These are phyloP conservation scores for Leucophora obtusa DNA, from an alignment of 2,888 invertebrate genomes.

Conservation along the genomic window DNA sequence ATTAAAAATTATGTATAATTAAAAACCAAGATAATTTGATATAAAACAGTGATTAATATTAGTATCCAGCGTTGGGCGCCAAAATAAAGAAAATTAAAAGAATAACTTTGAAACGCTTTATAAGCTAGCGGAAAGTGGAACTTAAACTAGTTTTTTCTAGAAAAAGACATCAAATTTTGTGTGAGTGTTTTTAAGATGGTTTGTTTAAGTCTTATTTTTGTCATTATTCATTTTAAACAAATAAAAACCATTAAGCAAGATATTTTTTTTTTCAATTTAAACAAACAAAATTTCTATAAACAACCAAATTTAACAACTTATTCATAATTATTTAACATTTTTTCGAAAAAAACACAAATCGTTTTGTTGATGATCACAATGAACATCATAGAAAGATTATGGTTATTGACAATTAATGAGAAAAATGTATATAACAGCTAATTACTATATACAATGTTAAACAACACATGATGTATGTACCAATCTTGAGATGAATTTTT, in stretches of 20 bases:
- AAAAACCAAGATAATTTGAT: too few relatives aligned
- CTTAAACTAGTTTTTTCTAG: too few relatives aligned
- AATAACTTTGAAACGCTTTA: too few relatives aligned
- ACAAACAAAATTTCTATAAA: not conserved
- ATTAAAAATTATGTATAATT: too few relatives aligned
- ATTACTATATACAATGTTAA: not conserved
- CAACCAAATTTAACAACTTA: not conserved
- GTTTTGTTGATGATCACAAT: not conserved
- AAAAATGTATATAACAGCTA: not conserved
- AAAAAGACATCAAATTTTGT: too few relatives aligned
- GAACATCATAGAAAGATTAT: not conserved
- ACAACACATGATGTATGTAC: not conserved
- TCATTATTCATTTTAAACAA: slow-evolving; percentile 6
- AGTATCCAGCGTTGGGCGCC: too few relatives aligned
- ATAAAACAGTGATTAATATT: too few relatives aligned
- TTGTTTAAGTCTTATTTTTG: too few relatives aligned
- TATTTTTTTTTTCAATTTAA: not conserved
- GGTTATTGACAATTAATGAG: slow-evolving; percentile 5
- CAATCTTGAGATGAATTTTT: not conserved
- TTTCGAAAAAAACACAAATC: not conserved
- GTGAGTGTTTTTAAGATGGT: too few relatives aligned
- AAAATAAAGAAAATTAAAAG: too few relatives aligned
- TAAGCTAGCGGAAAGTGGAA: too few relatives aligned
- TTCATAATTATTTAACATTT: slow-evolving; percentile 3
- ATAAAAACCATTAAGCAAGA: slow-evolving; percentile 1